Conservation (phyloP, 2,888 invertebrate species). For the Micoletzkya japonica region DNA sequence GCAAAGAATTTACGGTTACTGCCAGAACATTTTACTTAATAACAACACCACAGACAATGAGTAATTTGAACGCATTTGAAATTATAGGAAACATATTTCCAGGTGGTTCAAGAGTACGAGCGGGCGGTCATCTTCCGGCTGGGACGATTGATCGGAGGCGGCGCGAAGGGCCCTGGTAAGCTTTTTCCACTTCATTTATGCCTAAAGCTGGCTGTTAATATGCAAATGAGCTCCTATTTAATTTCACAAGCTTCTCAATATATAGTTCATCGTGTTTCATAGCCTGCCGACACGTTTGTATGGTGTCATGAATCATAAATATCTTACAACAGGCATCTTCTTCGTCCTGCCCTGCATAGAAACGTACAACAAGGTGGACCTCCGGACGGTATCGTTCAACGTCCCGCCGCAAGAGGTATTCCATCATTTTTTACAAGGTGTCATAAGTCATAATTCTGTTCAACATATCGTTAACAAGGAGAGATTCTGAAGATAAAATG, state of each 20-base stretch:
- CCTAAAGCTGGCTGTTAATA: too few relatives aligned
- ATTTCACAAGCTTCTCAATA: too few relatives aligned
- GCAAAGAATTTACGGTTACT: too few relatives aligned
- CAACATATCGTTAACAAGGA: too few relatives aligned
- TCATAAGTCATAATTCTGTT: too few relatives aligned
- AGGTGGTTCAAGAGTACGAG: slow-evolving; percentile 69
- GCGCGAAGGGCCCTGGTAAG: slow-evolving; percentile 73
- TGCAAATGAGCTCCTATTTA: too few relatives aligned
- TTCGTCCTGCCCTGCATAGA: slow-evolving; percentile 81
- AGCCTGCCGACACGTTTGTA: background rate
- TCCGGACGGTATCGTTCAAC: slow-evolving; percentile 91
- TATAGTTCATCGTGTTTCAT: too few relatives aligned
- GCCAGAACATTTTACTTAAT: too few relatives aligned
- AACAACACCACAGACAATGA: too few relatives aligned
- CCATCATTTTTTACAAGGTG: too few relatives aligned
- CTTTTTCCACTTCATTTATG: background rate
- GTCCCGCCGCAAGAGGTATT: slow-evolving; percentile 98
- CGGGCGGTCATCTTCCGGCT: slow-evolving; percentile 84
- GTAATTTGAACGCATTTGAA: too few relatives aligned
- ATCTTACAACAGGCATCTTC: slow-evolving; percentile 40
- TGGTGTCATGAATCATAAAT: background rate
- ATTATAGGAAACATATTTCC: slow-evolving; percentile 9
- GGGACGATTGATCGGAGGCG: slow-evolving; percentile 77
- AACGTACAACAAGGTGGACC: slow-evolving; percentile 83
- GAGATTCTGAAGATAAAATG: too few relatives aligned